Base-by-base conservation (phyloP, 2,888 invertebrate genomes). In the Nemotelus nigrinus region DNA sequence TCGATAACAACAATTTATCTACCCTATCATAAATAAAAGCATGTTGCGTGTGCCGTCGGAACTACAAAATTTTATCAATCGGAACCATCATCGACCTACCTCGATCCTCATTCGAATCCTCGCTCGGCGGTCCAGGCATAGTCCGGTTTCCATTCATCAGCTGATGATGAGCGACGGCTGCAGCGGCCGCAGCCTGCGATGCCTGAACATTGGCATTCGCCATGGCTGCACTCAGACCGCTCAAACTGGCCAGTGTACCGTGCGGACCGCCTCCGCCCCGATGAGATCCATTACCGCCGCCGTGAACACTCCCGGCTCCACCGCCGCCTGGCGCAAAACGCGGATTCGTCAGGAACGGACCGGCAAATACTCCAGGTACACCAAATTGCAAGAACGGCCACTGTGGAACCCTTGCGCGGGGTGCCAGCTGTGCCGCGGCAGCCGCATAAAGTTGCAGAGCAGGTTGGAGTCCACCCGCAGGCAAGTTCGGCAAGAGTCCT, bases 381-480 rank as follows among this genome's bases (percentile, higher is more conserved):
- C 88, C 88, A 79, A 89, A 83, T 81, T 88, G 84, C 82, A 91
- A 87, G 87, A 90, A 90, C 60, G 91, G 92, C 88, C 91, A 92
- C 78, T 90, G 88, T 79, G 88, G 84, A 81, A 91, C 91, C 78
- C 89, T 85, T 79, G 89, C 88, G 79, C 88, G 87, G 47, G 83
- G 83, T 86, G 80, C 82, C 60, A 82, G 87, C 84, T 88, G 83
- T 45, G 91, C 91, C 83, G 92, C 91, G 83, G 92, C 92, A 85
- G 92, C 92, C 84, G 92, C 92, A 85, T 92, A 92, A 82, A 92
- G 88, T 84, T 92, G 91, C 86, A 92, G 87, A 84, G 92, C 91
- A 85, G 92, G 91, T 88, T 92, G 92, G 88, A 93, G 86, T 82
- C 91, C 92, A 80, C 83, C 81, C 79, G 84, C 79, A 85, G 88